A percentile compares a stretch with the other conserved stretches of the same genome.
phyloP scores from a whole-genome alignment of 2,888 invertebrate species.

The Dicyrtomina minuta region DNA sequence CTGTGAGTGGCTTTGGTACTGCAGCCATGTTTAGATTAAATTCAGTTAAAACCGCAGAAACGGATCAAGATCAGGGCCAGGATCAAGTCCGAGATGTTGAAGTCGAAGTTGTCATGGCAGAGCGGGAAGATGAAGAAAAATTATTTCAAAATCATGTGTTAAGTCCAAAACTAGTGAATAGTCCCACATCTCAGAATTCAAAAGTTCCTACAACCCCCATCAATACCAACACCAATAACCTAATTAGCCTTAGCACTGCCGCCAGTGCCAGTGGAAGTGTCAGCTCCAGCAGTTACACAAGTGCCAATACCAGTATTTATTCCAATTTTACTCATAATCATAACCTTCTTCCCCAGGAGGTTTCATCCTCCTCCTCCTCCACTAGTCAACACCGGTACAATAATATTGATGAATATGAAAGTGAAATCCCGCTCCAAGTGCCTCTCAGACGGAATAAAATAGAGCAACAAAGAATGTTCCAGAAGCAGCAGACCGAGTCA shows the following conservation, averaged over 20 bases:
- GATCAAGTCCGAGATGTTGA: neutral
- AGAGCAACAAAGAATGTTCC: neutral
- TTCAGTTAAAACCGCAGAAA: no score
- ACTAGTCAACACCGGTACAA: no score
- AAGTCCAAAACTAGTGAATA: neutral
- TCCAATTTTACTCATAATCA: neutral
- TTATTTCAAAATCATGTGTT: constrained; percentile 13
- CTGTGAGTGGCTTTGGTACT: no score
- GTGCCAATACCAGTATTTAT: neutral
- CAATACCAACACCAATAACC: neutral
- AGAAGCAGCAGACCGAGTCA: neutral
- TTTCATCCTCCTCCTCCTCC: no score
- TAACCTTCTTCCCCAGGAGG: no score
- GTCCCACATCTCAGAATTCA: no score
- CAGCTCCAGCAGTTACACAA: neutral
- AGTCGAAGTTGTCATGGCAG: constrained; percentile 11
- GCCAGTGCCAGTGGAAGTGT: no score
- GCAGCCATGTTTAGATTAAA: no score
- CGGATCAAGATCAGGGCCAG: neutral
- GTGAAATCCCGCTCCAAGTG: neutral
- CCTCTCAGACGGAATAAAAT: neutral
- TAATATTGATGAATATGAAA: no score
- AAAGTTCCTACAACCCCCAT: neutral
- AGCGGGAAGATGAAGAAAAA: constrained; percentile 14
- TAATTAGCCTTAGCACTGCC: no score